phyloP scores from a whole-genome alignment of 2,113 vertebrate genomes.

The Calyptomena viridis region DNA sequence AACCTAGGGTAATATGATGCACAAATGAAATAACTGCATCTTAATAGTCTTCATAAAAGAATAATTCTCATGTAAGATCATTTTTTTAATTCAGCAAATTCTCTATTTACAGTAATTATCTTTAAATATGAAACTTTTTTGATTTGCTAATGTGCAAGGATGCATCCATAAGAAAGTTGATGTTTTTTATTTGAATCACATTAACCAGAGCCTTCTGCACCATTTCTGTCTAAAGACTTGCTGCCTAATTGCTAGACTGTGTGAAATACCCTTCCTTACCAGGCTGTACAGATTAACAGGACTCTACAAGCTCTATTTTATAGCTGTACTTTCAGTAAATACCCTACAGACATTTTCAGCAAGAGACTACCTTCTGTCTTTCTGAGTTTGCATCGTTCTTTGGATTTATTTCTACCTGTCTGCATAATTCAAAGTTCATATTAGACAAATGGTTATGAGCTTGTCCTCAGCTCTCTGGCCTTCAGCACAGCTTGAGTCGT shows the following conservation, averaged over 20 bases:
- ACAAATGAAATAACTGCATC: not conserved
- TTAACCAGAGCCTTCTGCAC: not conserved
- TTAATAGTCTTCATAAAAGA: not conserved
- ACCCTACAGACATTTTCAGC: not conserved
- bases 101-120: not conserved
- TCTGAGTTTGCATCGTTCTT: not conserved
- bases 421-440: not conserved
- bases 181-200: not conserved
- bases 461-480: not conserved
- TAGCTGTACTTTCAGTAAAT: not conserved
- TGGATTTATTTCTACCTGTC: not conserved
- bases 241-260: not conserved
- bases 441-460: not conserved
- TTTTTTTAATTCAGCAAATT: not conserved
- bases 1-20: not conserved
- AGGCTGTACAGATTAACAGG: not conserved
- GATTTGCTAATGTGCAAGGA: not conserved
- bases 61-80: not conserved
- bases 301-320: not conserved
- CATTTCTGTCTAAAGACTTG: not conserved
- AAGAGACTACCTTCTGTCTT: not conserved
- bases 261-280: not conserved
- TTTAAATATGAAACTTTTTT: not conserved
- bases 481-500: rapidly evolving
- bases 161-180: not conserved